A percentile compares a stretch with the other conserved stretches of the same genome.
Conservation (phyloP, 2,113 vertebrate species). For the Ochotona princeps region DNA sequence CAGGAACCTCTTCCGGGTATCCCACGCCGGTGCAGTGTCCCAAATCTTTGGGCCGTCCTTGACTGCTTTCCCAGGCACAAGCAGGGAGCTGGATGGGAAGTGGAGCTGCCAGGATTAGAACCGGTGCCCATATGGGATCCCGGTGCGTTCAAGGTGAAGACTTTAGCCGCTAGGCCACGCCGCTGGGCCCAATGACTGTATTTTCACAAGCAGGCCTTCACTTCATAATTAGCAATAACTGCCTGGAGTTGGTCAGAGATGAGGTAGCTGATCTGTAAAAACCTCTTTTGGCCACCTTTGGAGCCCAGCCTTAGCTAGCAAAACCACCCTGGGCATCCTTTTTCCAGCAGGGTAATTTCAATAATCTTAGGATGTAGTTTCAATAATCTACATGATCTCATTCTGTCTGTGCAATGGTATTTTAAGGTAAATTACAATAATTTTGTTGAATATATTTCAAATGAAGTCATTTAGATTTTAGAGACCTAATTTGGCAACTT, state of each 20-base stretch:
- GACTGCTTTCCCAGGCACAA: too few species aligned
- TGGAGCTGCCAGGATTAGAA: too few species aligned
- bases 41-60: too few species aligned
- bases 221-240: slow-evolving; percentile 47
- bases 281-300: not conserved
- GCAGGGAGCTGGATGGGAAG: too few species aligned
- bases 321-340: not conserved
- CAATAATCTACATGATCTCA: not conserved
- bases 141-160: too few species aligned
- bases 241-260: slow-evolving; percentile 7
- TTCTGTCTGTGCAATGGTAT: not conserved
- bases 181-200: not conserved
- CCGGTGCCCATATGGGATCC: too few species aligned
- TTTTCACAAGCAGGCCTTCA: slow-evolving; percentile 42
- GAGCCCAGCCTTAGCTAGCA: not conserved
- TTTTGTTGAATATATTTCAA: not conserved
- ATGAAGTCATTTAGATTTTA: not conserved
- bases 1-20: too few species aligned
- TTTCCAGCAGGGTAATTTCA: not conserved
- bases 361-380: not conserved
- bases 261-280: not conserved
- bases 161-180: too few species aligned
- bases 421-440: not conserved
- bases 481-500: not conserved
- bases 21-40: too few species aligned